These are phyloP conservation scores for Ctenodactylus gundi DNA, from an alignment of 2,113 vertebrate genomes.

Conservation along the genomic window DNA sequence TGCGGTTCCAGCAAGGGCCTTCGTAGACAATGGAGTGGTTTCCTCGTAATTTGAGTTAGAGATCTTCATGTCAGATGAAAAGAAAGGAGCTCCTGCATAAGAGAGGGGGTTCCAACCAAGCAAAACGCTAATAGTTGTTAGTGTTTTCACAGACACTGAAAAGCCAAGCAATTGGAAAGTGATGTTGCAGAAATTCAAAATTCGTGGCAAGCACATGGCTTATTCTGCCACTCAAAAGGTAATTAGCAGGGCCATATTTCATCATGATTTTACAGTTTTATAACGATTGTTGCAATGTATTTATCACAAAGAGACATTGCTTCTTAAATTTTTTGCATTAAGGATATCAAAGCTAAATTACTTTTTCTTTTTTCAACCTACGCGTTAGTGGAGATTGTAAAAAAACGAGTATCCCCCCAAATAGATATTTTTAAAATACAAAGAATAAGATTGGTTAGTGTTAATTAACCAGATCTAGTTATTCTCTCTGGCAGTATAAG, in stretches of 20 bases:
- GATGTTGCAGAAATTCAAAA: neutral
- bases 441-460: neutral
- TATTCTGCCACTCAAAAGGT: neutral
- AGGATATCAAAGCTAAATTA: neutral
- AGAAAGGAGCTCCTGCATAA: neutral
- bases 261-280: neutral
- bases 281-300: neutral
- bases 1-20: neutral
- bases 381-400: neutral
- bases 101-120: neutral
- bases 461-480: neutral
- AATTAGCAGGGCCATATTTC: neutral
- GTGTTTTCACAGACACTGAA: constrained; percentile 9
- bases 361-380: neutral
- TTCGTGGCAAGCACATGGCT: neutral
- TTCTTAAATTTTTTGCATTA: neutral
- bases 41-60: constrained; percentile 15
- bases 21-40: neutral
- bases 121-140: neutral
- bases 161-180: constrained; percentile 8
- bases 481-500: neutral
- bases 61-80: neutral
- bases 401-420: too few species aligned
- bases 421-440: too few species aligned
- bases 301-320: neutral